Evolutionary conservation across 2,797 vertebrate species (phyloP), one percentile per base, ranked within the genome.

Genomic region (Syndactyla subalaris): DNA sequence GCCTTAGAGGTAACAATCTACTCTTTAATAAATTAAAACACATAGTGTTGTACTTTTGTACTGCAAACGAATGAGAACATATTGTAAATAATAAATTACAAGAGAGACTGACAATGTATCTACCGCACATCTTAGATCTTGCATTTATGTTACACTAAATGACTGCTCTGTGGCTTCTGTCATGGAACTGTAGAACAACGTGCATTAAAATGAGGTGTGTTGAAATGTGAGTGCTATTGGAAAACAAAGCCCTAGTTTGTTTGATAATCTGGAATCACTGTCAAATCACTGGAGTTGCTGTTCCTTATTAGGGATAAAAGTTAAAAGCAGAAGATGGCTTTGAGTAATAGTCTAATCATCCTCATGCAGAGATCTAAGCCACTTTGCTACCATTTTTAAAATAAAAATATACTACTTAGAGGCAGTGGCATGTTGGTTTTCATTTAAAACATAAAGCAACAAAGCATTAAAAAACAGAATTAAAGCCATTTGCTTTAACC

Each of bases 41-140:
- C 54, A 43, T 13, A 79, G 59, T 49, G 71, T 65, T 82, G 83
- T 79, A 86, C 77, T 96, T 94, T 65, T 79, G 41, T 71, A 76
- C 79, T 65, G 38, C 67, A 93, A 91, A 90, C 49, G 71, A 90
- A 92, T 32, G 55, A 95, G 85, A 94, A 73, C 67, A 51, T 85
- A 62, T 20, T 93, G 49, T 93, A 94, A 95, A 92, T 93, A 96
- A 96, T 95, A 95, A 90, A 97, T 95, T 82, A 89, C 78, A 87
- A 89, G 80, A 79, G 71, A 90, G 63, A 80, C 80, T 77, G 79
- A 71, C 89, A 93, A 24, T 19, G 22, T 73, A 71, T 54, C 89
- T 85, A 45, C 61, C 0, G 0, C 74, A 74, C 34, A 21, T 90
- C 71, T 94, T 73, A 77, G 85, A 85, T 51, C 63, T 65, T 68